Evolutionary conservation across 2,113 vertebrate genomes (phyloP).

Genomic region (Heterocephalus glaber): DNA sequence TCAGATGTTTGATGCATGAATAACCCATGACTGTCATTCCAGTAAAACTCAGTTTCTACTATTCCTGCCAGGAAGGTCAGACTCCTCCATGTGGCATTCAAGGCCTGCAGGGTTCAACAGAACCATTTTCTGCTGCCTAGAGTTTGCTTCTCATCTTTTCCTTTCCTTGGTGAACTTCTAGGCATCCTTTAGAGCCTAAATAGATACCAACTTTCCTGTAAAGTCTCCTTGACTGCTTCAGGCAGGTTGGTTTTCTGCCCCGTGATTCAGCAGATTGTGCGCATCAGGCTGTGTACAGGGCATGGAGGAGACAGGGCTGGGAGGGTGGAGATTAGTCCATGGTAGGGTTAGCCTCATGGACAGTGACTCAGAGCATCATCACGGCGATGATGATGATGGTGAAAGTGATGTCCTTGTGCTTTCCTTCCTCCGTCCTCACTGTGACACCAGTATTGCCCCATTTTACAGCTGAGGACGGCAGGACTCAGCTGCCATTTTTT

Average conservation of each 20-base stretch:
- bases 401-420: background rate
- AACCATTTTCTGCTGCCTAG: background rate
- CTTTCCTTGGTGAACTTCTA: constrained; percentile 19
- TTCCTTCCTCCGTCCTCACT: background rate
- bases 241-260: background rate
- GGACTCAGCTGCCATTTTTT: background rate
- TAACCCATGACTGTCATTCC: fast-evolving
- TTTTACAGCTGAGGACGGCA: background rate
- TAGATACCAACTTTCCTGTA: background rate
- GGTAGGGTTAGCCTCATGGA: background rate
- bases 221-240: background rate
- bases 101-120: background rate
- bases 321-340: background rate
- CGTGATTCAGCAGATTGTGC: background rate
- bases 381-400: fast-evolving
- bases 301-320: background rate
- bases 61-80: background rate
- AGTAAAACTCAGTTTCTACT: background rate
- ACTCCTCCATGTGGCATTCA: background rate
- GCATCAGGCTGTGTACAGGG: background rate
- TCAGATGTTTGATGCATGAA: background rate
- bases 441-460: background rate
- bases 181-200: background rate
- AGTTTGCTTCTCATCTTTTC: background rate
- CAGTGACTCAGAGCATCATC: background rate